Percentiles rank a stretch among this genome's conserved stretches.
phyloP scores from a whole-genome alignment of 2,113 vertebrate species.

The Melospiza melodia region DNA sequence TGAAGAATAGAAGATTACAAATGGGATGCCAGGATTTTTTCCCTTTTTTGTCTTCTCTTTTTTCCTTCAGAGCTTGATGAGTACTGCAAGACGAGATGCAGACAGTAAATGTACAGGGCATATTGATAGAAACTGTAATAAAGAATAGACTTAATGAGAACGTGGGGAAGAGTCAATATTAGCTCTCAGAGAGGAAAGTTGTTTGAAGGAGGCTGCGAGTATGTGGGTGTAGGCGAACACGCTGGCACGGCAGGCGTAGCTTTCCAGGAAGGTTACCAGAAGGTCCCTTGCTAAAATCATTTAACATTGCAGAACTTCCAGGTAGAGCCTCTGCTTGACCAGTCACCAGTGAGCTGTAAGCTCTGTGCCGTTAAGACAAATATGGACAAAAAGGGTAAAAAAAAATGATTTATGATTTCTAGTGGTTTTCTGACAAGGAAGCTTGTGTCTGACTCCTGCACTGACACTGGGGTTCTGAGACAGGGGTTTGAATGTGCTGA shows the following conservation, averaged over 20 bases:
- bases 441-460: not conserved
- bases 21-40: not conserved
- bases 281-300: not conserved
- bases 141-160: conserved; percentile 50
- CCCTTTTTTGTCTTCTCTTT: not conserved
- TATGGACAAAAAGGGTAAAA: not conserved
- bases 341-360: not conserved
- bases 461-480: not conserved
- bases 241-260: accelerated
- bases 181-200: conserved; percentile 14
- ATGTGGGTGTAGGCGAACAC: not conserved
- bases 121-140: conserved; percentile 56
- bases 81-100: not conserved
- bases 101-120: not conserved
- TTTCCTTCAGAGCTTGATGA: not conserved
- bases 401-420: not conserved
- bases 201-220: conserved; percentile 1
- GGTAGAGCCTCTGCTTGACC: not conserved
- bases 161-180: conserved; percentile 52
- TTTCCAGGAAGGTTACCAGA: conserved; percentile 11
- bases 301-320: not conserved
- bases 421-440: not conserved
- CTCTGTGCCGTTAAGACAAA: not conserved
- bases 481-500: not conserved
- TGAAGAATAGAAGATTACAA: conserved; percentile 16